Percentiles rank a stretch among this genome's conserved stretches.
These are phyloP conservation scores for Pollenia griseotomentosa DNA, from an alignment of 2,888 invertebrate species.

Conservation along the genomic window DNA sequence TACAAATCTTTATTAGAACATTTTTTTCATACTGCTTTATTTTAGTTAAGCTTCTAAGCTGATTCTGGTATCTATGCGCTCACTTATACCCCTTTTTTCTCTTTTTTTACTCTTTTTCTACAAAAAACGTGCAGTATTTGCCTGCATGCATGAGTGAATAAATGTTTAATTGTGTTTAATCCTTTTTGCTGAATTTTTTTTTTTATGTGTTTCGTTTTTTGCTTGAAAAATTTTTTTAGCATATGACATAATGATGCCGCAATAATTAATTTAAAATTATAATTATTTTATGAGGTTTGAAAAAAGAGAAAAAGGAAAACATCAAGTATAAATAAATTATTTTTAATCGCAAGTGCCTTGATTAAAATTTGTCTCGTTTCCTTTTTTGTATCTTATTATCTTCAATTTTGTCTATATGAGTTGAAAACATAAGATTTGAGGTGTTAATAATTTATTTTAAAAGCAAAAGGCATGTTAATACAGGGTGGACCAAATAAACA, in stretches of 20 bases:
- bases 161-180: conserved; percentile 23
- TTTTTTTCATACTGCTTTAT: not conserved
- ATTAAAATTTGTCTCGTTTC: conserved; percentile 7
- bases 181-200: not conserved
- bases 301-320: too few relatives aligned
- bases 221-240: conserved; percentile 1
- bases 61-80: conserved; percentile 3
- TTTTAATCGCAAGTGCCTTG: not conserved
- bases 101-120: not conserved
- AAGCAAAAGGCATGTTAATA: too few relatives aligned
- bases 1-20: conserved; percentile 14
- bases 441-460: too few relatives aligned
- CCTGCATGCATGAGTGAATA: conserved; percentile 25
- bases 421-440: too few relatives aligned
- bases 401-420: too few relatives aligned
- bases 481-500: too few relatives aligned
- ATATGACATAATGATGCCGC: conserved; percentile 53
- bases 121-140: not conserved
- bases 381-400: too few relatives aligned
- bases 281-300: conserved; percentile 27
- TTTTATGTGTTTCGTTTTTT: not conserved
- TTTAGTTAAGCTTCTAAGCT: conserved; percentile 29
- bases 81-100: not conserved
- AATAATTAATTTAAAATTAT: conserved; percentile 67
- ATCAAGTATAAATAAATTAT: not conserved